These are phyloP conservation scores for Pogonus chalceus DNA, from an alignment of 1,140 invertebrate species.

Conservation along the genomic window DNA sequence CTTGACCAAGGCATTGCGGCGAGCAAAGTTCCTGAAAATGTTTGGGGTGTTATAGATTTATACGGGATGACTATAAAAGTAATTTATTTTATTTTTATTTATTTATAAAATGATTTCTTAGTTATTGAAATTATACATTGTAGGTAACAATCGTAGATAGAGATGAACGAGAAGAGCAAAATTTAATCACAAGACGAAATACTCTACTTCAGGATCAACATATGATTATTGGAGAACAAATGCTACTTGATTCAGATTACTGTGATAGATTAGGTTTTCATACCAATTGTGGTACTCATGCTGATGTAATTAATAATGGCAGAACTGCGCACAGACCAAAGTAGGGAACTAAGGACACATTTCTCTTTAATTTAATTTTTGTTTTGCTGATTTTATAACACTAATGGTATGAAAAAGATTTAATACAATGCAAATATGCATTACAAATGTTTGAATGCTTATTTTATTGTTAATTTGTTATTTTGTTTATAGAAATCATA, in stretches of 20 bases:
- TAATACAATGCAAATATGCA: too few species aligned
- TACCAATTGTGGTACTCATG: conserved; percentile 80
- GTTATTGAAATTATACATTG: conserved; percentile 14
- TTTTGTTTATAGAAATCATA: too few species aligned
- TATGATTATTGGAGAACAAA: conserved; percentile 20
- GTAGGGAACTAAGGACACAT: too few species aligned
- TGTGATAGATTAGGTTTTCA: conserved; percentile 75
- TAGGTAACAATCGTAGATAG: conserved; percentile 70
- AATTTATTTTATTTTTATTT: conserved; percentile 12
- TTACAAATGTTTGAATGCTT: too few species aligned
- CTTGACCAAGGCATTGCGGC: conserved; percentile 86
- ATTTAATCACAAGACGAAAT: conserved; percentile 59
- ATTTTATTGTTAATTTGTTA: too few species aligned
- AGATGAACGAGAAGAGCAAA: conserved; percentile 68
- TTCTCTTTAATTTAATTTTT: too few species aligned
- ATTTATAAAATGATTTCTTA: background rate
- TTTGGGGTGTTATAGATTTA: conserved; percentile 90
- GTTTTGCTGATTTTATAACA: too few species aligned
- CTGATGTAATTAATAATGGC: conserved; percentile 79
- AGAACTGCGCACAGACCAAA: conserved; percentile 84
- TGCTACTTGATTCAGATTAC: conserved; percentile 29
- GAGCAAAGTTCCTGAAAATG: conserved; percentile 56
- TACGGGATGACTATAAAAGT: conserved; percentile 95
- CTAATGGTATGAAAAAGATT: too few species aligned
- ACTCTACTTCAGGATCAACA: conserved; percentile 40